Evolutionary conservation across 2,888 invertebrate species (phyloP).

Genomic region (Venusia cambrica): DNA sequence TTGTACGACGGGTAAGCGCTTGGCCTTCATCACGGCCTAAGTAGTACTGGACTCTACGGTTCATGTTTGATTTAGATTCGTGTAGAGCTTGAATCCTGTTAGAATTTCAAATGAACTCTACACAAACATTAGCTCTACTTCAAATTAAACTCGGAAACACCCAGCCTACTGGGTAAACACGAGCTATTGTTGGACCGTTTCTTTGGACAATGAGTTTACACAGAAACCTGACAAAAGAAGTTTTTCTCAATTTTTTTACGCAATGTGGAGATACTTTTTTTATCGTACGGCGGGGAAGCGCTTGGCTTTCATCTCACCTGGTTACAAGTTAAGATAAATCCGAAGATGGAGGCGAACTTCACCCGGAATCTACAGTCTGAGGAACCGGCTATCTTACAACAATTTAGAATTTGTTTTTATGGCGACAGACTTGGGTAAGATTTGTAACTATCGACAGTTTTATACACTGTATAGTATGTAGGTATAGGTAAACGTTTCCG

Average conservation of each 20-base stretch:
- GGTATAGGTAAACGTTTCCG: constrained; percentile 31
- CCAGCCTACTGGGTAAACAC: constrained; percentile 18
- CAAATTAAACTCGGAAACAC: constrained; percentile 7
- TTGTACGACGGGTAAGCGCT: too few relatives aligned
- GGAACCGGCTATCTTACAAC: too few relatives aligned
- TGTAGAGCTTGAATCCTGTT: constrained; percentile 4
- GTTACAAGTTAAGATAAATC: too few relatives aligned
- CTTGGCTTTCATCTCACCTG: too few relatives aligned
- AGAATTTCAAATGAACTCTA: constrained; percentile 6
- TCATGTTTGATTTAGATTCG: constrained; percentile 5
- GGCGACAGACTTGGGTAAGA: too few relatives aligned
- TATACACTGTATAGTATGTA: constrained; percentile 33
- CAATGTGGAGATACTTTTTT: constrained; percentile 35
- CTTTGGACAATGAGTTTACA: constrained; percentile 42
- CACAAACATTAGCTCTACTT: constrained; percentile 7
- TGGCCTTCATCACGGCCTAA: too few relatives aligned
- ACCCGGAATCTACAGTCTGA: too few relatives aligned
- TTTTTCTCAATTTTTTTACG: constrained; percentile 36
- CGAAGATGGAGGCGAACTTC: too few relatives aligned
- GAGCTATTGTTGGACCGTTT: constrained; percentile 25
- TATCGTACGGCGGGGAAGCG: too few relatives aligned
- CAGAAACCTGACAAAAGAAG: constrained; percentile 41
- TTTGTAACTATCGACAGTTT: constrained; percentile 29
- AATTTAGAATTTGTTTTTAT: too few relatives aligned
- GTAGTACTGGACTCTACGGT: too few relatives aligned